Percentiles rank a stretch among this genome's conserved stretches.
These are phyloP conservation scores for Onthophagus sagittarius DNA, from an alignment of 2,888 invertebrate species.

Conservation along the genomic window DNA sequence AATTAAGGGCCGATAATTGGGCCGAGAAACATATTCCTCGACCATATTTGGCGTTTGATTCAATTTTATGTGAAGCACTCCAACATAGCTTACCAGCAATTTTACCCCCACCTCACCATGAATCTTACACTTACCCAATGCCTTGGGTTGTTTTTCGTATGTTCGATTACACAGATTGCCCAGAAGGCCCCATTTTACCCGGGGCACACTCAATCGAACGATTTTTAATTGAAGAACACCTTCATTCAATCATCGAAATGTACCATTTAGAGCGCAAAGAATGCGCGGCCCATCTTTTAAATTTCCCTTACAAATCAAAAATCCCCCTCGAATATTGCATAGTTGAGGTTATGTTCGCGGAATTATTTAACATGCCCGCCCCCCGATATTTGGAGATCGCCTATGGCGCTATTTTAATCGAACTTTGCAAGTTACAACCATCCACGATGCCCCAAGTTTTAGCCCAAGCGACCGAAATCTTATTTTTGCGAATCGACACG, in stretches of 20 bases:
- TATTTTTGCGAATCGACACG: constrained; percentile 92
- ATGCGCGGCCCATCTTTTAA: constrained; percentile 88
- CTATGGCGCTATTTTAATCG: constrained; percentile 93
- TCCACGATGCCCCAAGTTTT: constrained; percentile 96
- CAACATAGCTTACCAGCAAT: constrained; percentile 93
- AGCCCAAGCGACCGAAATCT: constrained; percentile 95
- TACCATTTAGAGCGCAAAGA: constrained; percentile 88
- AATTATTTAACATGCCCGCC: constrained; percentile 88
- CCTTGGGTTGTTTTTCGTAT: constrained; percentile 92
- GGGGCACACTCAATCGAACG: constrained; percentile 97
- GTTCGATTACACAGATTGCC: constrained; percentile 99
- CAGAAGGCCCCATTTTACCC: constrained; percentile 86
- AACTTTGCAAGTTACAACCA: constrained; percentile 94
- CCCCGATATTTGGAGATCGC: constrained; percentile 87
- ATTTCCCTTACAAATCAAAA: constrained; percentile 89
- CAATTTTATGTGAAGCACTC: constrained; percentile 89
- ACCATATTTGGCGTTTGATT: constrained; percentile 94
- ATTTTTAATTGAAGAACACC: constrained; percentile 95
- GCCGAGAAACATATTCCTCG: constrained; percentile 93
- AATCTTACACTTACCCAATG: constrained; percentile 86
- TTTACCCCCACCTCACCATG: constrained; percentile 89
- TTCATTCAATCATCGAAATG: constrained; percentile 88
- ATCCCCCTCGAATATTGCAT: constrained; percentile 97
- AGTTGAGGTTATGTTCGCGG: constrained; percentile 94
- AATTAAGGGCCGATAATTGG: constrained; percentile 92